Evolutionary conservation across 1,140 invertebrate genomes (phyloP), one percentile per base, ranked within the genome.

Genomic region (Calosoma granatense): DNA sequence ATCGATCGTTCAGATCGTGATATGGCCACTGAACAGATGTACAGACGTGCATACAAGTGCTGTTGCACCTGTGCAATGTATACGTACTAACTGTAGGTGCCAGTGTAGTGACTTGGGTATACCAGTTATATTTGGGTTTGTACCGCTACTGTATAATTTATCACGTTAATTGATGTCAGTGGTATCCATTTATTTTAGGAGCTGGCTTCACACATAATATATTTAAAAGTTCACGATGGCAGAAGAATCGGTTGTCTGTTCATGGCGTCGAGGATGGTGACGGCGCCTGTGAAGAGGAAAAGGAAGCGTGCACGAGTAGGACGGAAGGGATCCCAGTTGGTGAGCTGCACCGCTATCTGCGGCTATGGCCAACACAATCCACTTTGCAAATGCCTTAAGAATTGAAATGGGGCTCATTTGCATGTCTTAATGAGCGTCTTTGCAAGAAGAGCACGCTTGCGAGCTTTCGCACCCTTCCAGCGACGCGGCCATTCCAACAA

Each of bases 401-500:
- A 61, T 64, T 64, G 63, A 64, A 67, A 66, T 66, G 62, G 64
- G 61, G 55, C 61, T 67, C 63, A 67, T 67, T 67, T 67, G 65
- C 65, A 67, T 67, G 61, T 65, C 65, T 67, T 67, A 67, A 67
- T 67, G 65, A 67, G 65, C 62, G 60, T 62, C 65, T 67, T 65
- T 67, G 64, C 64, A 57, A 57, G 61, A 60, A 58, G 53, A 57
- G 61, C 58, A 61, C 60, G n/a, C 41, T 47, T 17, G 41, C 15
- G 41, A 11, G 41, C 41, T 47, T 47, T 47, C 53, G 56, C 59
- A 59, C 54, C 58, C 55, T 58, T 56, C 57, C 57, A 57, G 53
- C 59, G 57, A 51, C 57, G 57, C 57, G 56, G 56, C 56, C 59
- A 60, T 63, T 65, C 61, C 60, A 63, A 65, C 62, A 62, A 61